phyloP scores from a whole-genome alignment of 2,113 vertebrate genomes.

The Saimiri boliviensis region DNA sequence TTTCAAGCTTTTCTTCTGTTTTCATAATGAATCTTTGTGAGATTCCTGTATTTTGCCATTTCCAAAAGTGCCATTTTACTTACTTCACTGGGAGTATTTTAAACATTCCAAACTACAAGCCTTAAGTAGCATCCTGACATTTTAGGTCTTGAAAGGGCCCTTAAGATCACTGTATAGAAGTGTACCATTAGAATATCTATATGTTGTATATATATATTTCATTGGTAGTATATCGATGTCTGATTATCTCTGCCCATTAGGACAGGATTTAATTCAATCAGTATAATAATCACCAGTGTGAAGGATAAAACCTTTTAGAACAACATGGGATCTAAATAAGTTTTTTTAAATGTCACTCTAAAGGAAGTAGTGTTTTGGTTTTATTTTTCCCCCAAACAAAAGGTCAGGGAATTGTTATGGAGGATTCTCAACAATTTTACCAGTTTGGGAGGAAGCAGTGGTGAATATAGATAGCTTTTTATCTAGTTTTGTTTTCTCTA shows the following conservation, averaged over 20 bases:
- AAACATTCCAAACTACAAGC: not conserved
- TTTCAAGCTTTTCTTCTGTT: conserved; percentile 12
- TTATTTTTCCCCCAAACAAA: conserved; percentile 5
- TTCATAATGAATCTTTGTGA: not conserved
- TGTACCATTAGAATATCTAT: not conserved
- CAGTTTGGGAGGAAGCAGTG: not conserved
- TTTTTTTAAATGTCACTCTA: not conserved
- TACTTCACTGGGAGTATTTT: conserved; percentile 12
- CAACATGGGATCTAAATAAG: not conserved
- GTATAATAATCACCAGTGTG: not conserved
- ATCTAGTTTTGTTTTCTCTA: conserved; percentile 7
- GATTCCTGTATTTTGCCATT: not conserved
- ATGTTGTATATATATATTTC: not conserved
- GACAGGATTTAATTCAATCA: conserved; percentile 5
- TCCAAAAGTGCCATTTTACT: not conserved
- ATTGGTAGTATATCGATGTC: not conserved
- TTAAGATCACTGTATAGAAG: not conserved
- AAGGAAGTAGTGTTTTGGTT: conserved; percentile 16
- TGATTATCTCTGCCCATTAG: not conserved
- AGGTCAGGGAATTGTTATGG: not conserved
- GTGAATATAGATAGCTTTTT: not conserved
- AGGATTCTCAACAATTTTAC: not conserved
- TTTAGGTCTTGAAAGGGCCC: not conserved
- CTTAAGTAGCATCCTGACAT: not conserved
- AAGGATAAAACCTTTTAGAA: conserved; percentile 11